These are phyloP conservation scores for Vannuccia rotundouncinata DNA, from an alignment of 2,888 invertebrate species.

Conservation along the genomic window DNA sequence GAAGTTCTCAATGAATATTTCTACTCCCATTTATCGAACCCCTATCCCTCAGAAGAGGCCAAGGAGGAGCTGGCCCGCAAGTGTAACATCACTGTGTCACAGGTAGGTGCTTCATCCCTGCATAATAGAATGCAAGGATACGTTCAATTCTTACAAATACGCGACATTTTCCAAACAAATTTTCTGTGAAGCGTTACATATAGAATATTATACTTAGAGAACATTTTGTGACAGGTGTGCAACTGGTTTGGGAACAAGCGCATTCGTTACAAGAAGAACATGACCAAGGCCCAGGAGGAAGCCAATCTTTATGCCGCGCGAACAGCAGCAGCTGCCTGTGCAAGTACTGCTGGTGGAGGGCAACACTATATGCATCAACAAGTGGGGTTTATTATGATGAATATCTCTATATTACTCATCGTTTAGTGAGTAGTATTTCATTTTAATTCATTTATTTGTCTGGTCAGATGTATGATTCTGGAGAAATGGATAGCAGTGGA, in stretches of 20 bases:
- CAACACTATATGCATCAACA: neutral
- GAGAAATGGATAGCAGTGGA: neutral
- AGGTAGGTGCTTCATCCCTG: constrained; percentile 77
- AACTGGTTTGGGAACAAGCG: constrained; percentile 99
- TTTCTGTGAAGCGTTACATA: too few species aligned
- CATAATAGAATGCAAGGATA: too few species aligned
- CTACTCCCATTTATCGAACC: constrained; percentile 97
- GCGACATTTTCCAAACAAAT: too few species aligned
- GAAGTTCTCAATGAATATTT: constrained; percentile 99
- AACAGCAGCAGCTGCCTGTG: neutral
- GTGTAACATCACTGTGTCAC: constrained; percentile 94
- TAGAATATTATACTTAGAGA: too few species aligned
- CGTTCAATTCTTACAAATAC: too few species aligned
- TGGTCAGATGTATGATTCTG: neutral
- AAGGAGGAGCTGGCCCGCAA: constrained; percentile 98
- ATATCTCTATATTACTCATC: neutral
- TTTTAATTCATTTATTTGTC: neutral
- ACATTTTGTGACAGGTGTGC: too few species aligned
- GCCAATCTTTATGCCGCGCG: constrained; percentile 58
- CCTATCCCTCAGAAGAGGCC: constrained; percentile 98
- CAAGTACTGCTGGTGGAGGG: neutral
- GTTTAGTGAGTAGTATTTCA: neutral
- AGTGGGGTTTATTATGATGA: too few species aligned
- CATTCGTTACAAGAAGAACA: constrained; percentile 99
- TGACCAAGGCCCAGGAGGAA: constrained; percentile 98